Evolutionary conservation across 2,113 vertebrate genomes (phyloP).

Genomic region (Carassius carassius): DNA sequence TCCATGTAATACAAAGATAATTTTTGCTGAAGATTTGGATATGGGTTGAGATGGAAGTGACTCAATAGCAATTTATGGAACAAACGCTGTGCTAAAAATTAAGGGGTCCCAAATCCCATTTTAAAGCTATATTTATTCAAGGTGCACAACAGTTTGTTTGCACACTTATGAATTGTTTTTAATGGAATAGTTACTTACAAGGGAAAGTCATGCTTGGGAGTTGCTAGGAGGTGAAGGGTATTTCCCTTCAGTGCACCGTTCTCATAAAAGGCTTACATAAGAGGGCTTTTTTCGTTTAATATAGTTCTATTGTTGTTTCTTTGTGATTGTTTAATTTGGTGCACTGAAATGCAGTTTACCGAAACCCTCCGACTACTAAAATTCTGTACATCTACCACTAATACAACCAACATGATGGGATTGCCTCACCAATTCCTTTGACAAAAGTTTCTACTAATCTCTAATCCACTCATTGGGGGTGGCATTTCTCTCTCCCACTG

Average conservation of each 20-base stretch:
- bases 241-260: slow-evolving; percentile 65
- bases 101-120: not conserved
- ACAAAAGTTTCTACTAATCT: slow-evolving; percentile 74
- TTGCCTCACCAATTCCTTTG: slow-evolving; percentile 75
- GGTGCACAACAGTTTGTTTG: not conserved
- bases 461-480: slow-evolving; percentile 80
- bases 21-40: slow-evolving; percentile 52
- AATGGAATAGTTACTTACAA: not conserved
- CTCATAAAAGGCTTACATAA: not conserved
- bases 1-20: not conserved
- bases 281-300: not conserved
- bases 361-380: slow-evolving; percentile 7
- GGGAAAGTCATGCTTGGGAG: slow-evolving; percentile 49
- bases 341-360: slow-evolving; percentile 48
- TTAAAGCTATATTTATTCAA: not conserved
- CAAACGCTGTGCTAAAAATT: slow-evolving; percentile 4
- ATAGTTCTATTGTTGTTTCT: not conserved
- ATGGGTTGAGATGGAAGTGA: slow-evolving; percentile 58
- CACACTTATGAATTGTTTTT: not conserved
- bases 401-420: slow-evolving; percentile 48
- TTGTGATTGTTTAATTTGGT: not conserved
- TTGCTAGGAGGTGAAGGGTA: slow-evolving; percentile 62
- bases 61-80: slow-evolving; percentile 51
- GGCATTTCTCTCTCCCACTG: slow-evolving; percentile 76
- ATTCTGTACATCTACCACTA: slow-evolving; percentile 57